A percentile compares a stretch with the other conserved stretches of the same genome.
Evolutionary conservation across 2,113 vertebrate species (phyloP).

Genomic region (Trogon melanurus): DNA sequence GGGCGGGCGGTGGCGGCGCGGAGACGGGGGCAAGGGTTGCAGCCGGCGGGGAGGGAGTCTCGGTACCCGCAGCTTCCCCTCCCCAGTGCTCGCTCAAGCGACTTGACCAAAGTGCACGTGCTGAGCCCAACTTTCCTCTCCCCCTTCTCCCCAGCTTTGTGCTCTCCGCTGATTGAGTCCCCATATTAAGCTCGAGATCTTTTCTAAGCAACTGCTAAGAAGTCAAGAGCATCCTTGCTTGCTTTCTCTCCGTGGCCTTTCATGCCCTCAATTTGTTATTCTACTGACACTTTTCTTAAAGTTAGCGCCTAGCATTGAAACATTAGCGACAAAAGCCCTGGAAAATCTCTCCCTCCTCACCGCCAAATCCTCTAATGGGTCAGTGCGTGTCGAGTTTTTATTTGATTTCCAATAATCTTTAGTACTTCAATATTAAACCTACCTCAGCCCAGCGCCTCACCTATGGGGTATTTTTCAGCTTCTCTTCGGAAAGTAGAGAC

Average conservation of each 20-base stretch:
- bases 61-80: background rate
- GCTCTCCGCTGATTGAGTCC: conserved; percentile 53
- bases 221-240: conserved; percentile 80
- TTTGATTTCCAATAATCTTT: conserved; percentile 62
- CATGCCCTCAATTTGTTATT: conserved; percentile 71
- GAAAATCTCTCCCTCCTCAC: conserved; percentile 64
- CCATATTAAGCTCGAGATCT: conserved; percentile 68
- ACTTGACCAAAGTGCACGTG: conserved; percentile 52
- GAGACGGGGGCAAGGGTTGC: background rate
- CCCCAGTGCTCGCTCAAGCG: conserved; percentile 16
- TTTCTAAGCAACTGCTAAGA: conserved; percentile 75
- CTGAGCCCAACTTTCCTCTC: conserved; percentile 44
- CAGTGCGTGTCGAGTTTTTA: conserved; percentile 52
- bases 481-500: background rate
- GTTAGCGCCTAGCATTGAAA: conserved; percentile 60
- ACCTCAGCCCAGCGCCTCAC: conserved; percentile 15
- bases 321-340: conserved; percentile 73
- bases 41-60: background rate
- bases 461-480: conserved; percentile 25
- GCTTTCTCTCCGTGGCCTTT: conserved; percentile 75
- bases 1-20: background rate
- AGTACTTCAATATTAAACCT: conserved; percentile 2
- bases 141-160: conserved; percentile 53
- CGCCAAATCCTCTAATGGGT: conserved; percentile 76
- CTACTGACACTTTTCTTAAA: conserved; percentile 74